Base-by-base conservation (phyloP, 2,113 vertebrate species). In the Lophochroa leadbeateri region DNA sequence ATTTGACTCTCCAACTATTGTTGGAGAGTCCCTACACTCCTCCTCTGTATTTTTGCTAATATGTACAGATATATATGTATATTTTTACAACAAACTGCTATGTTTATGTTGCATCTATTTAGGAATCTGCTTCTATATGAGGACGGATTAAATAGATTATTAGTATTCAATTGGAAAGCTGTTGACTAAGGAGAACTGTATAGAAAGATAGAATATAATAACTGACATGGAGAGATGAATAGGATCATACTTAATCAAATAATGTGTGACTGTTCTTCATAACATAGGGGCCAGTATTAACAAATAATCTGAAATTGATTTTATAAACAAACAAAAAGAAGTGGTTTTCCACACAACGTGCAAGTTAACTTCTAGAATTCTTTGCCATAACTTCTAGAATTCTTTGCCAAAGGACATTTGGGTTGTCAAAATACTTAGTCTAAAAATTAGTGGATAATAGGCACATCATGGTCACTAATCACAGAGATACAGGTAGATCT, bases 271-370 rank as follows among this genome's bases (percentile, higher is more conserved):
- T 49, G 9, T 8, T 82, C 53, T 46, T 86, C 28, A 4, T n/a
- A 91, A 65, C 2, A 24, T 4, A 60, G 6, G 7, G 4, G 2
- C 1, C 31, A 46, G 2, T 13, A 47, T n/a, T 68, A 63, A 67
- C 6, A 67, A 28, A 76, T 44, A 21, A 53, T 33, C 17, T 10
- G 0, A 67, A 67, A 63, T 37, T 18, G 4, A 37, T 33, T 21
- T 77, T 61, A 77, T 64, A 53, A 64, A 46, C 6, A 39, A 76
- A 58, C 2, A 27, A 29, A 63, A 76, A 3, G 4, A 63, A 72
- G 6, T 35, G 11, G 1, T 23, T 88, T 82, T 41, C 21, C 13
- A 64, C 7, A 65, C 2, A 49, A n/a, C 0, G 3, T 28, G 4
- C 3, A 68, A 63, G 3, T 50, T 44, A 21, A 29, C 57, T 70